These are phyloP conservation scores for Chrysomela aeneicollis DNA, from an alignment of 2,888 invertebrate species.

Conservation along the genomic window DNA sequence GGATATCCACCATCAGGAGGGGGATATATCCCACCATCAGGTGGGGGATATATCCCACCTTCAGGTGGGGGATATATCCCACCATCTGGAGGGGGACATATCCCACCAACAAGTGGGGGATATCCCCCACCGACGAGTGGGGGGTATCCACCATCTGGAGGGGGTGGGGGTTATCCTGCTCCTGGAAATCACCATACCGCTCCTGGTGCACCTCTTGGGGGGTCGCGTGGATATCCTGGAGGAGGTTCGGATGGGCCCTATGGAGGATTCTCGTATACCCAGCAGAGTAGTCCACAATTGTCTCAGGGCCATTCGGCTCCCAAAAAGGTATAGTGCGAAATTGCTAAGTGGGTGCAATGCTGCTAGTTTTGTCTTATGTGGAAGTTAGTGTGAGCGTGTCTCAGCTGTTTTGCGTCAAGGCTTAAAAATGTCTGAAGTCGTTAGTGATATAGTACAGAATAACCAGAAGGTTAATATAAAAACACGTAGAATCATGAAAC, in stretches of 20 bases:
- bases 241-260: slow-evolving; percentile 43
- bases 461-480: too few species aligned
- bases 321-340: slow-evolving; percentile 37
- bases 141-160: slow-evolving; percentile 33
- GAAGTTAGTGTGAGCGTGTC: too few species aligned
- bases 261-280: slow-evolving; percentile 43
- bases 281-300: slow-evolving; percentile 29
- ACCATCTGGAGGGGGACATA: slow-evolving; percentile 28
- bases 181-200: slow-evolving; percentile 49
- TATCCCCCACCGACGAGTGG: slow-evolving; percentile 35
- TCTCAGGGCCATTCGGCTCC: slow-evolving; percentile 28
- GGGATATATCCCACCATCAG: slow-evolving; percentile 32
- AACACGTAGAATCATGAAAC: too few species aligned
- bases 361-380: background rate
- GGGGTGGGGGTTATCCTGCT: slow-evolving; percentile 40
- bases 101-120: slow-evolving; percentile 30
- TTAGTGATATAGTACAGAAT: too few species aligned
- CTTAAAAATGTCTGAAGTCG: too few species aligned
- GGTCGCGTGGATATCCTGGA: slow-evolving; percentile 34
- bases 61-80: slow-evolving; percentile 38
- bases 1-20: slow-evolving; percentile 27
- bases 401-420: too few species aligned
- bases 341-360: background rate
- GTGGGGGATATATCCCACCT: slow-evolving; percentile 31
- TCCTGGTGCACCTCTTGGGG: slow-evolving; percentile 54